Conservation (phyloP, 2,888 invertebrate genomes). For the Drosophila greeni region DNA sequence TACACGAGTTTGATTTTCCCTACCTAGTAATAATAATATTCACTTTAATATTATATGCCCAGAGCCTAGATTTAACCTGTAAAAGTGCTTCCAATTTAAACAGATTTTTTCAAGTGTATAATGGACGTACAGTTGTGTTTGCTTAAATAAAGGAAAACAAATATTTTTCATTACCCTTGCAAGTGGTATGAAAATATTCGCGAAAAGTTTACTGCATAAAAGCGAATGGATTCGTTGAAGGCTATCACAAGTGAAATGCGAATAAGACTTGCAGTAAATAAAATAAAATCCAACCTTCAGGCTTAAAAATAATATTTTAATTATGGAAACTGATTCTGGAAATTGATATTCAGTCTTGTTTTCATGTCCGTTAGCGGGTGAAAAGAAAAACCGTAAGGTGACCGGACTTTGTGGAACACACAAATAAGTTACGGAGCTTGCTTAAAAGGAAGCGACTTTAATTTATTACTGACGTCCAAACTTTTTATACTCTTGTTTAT, state of each 20-base stretch:
- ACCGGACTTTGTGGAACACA: background rate
- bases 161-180: slow-evolving; percentile 15
- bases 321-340: slow-evolving; percentile 1
- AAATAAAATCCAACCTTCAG: background rate
- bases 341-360: background rate
- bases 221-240: slow-evolving; percentile 2
- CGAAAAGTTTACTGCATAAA: slow-evolving; percentile 1
- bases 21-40: too few relatives aligned
- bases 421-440: slow-evolving; percentile 6
- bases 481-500: slow-evolving; percentile 17
- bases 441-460: slow-evolving; percentile 8
- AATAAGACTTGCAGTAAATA: background rate
- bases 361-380: background rate
- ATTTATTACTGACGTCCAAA: slow-evolving; percentile 13
- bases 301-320: slow-evolving; percentile 2
- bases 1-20: background rate
- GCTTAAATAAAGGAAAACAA: slow-evolving; percentile 12
- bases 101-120: background rate
- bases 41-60: too few relatives aligned
- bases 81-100: background rate
- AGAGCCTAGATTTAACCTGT: too few relatives aligned
- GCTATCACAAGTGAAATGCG: slow-evolving; percentile 9
- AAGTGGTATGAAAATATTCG: slow-evolving; percentile 15
- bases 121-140: slow-evolving; percentile 7
- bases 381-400: background rate